Percentiles rank a stretch among this genome's conserved stretches.
Conservation (phyloP, 2,888 invertebrate species). For the Andricus curvator region DNA sequence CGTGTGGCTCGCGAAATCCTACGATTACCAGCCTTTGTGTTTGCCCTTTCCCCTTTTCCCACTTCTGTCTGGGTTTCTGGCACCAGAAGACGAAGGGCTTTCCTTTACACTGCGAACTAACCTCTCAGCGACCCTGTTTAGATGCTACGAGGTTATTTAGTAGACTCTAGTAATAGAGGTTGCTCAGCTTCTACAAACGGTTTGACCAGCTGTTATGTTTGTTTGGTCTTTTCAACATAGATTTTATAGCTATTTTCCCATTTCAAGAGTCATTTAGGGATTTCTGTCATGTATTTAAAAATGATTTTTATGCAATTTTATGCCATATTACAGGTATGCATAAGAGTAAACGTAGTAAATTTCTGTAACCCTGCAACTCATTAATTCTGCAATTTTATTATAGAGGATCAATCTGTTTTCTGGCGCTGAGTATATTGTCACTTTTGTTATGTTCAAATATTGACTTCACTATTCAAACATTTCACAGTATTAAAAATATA, state of each 20-base stretch:
- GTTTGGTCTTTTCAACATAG: background rate
- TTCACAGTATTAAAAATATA: background rate
- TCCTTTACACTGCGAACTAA: conserved; percentile 17
- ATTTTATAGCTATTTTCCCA: background rate
- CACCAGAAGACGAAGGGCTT: conserved; percentile 17
- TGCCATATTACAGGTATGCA: too few species aligned
- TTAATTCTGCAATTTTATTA: too few species aligned
- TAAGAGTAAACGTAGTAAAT: too few species aligned
- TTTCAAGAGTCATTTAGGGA: background rate
- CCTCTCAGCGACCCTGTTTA: conserved; percentile 15
- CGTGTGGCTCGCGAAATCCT: conserved; percentile 33
- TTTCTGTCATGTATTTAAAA: background rate
- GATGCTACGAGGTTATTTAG: conserved; percentile 30
- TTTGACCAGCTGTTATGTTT: conserved; percentile 24
- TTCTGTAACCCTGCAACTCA: too few species aligned
- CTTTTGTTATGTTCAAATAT: too few species aligned
- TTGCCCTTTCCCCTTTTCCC: conserved; percentile 23
- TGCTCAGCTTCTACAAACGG: conserved; percentile 16
- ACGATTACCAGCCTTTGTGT: conserved; percentile 29
- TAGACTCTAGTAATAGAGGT: conserved; percentile 3
- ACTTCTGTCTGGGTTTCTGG: conserved; percentile 17
- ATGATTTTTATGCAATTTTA: too few species aligned
- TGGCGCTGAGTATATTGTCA: too few species aligned
- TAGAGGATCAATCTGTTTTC: too few species aligned
- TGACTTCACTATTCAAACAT: background rate